Conservation (phyloP, 2,113 vertebrate genomes). For the Forbesichthys papilliferus region DNA sequence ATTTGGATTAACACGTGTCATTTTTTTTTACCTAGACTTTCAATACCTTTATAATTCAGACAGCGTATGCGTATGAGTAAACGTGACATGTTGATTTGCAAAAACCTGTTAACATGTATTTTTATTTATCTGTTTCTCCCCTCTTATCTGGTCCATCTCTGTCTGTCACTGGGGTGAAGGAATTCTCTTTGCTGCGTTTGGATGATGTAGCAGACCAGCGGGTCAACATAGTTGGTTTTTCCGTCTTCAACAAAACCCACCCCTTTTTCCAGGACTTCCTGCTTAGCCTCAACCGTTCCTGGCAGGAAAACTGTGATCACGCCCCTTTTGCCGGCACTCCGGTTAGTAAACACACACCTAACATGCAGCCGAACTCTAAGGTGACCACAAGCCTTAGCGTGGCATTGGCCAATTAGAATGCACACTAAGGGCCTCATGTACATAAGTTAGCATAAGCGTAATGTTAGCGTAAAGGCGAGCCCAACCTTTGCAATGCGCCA, state of each 20-base stretch:
- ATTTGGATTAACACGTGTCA: slow-evolving; percentile 31
- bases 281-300: slow-evolving; percentile 94
- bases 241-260: slow-evolving; percentile 95
- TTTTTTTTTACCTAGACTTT: slow-evolving; percentile 32
- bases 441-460: too few species aligned
- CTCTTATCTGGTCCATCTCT: slow-evolving; percentile 26
- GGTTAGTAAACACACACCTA: slow-evolving; percentile 72
- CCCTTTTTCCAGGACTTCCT: slow-evolving; percentile 94
- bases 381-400: too few species aligned
- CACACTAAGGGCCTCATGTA: too few species aligned
- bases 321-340: slow-evolving; percentile 92
- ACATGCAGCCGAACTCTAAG: too few species aligned
- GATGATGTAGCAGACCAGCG: slow-evolving; percentile 86
- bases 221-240: slow-evolving; percentile 95
- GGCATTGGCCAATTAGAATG: too few species aligned
- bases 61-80: neutral
- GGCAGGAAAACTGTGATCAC: slow-evolving; percentile 98
- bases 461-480: too few species aligned
- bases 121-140: slow-evolving; percentile 3
- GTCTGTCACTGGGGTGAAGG: slow-evolving; percentile 70
- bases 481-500: too few species aligned
- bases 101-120: slow-evolving; percentile 6
- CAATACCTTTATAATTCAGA: slow-evolving; percentile 28
- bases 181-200: slow-evolving; percentile 90
- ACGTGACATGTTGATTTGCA: neutral